Evolutionary conservation across 2,797 vertebrate species (phyloP).

Genomic region (Hafferia zeledoni): DNA sequence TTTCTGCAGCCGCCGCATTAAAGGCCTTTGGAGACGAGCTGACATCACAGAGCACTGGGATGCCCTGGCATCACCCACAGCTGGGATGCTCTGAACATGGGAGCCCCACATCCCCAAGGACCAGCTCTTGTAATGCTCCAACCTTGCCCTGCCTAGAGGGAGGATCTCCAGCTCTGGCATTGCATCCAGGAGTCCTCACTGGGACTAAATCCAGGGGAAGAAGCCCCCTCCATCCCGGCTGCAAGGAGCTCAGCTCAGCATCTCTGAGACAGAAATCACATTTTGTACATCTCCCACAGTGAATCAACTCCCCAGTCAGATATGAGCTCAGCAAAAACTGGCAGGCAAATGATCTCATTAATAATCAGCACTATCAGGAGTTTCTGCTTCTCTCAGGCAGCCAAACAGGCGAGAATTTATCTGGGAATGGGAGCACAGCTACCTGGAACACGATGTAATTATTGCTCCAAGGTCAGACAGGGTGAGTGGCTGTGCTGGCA

Average conservation of each 20-base stretch:
- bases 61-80: not conserved
- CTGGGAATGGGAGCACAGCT: not conserved
- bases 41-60: not conserved
- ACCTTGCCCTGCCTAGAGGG: not conserved
- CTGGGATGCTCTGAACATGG: accelerated
- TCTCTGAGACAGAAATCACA: constrained; percentile 15
- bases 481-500: not conserved
- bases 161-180: not conserved
- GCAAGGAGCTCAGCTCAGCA: constrained; percentile 51
- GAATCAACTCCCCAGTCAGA: constrained; percentile 54
- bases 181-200: not conserved
- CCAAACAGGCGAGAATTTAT: not conserved
- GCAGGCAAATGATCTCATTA: constrained; percentile 70
- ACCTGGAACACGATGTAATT: not conserved
- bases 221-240: not conserved
- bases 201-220: not conserved
- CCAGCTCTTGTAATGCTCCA: accelerated
- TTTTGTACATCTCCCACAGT: constrained; percentile 29
- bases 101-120: not conserved
- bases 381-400: constrained; percentile 20
- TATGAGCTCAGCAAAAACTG: constrained; percentile 65
- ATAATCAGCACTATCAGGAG: constrained; percentile 52
- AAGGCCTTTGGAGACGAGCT: not conserved
- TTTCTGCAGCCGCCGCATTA: not conserved
- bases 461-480: not conserved